Conservation (phyloP, 2,797 vertebrate species). For the Octomys mimax region DNA sequence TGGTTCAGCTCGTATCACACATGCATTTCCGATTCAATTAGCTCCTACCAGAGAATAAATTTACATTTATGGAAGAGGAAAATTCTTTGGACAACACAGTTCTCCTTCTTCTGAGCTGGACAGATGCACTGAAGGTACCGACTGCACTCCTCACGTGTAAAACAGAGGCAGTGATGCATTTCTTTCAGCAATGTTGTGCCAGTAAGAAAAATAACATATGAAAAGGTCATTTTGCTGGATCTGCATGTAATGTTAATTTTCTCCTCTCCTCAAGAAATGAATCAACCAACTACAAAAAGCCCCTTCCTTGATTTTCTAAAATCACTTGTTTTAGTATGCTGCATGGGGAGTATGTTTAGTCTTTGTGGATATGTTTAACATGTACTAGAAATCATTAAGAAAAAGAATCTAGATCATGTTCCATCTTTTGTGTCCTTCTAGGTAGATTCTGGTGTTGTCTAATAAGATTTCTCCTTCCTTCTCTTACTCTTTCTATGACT, state of each 20-base stretch:
- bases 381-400: not conserved
- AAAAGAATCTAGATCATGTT: not conserved
- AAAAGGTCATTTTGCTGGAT: not conserved
- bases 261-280: not conserved
- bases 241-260: not conserved
- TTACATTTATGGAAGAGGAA: not conserved
- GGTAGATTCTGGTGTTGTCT: not conserved
- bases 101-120: not conserved
- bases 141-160: not conserved
- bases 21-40: not conserved
- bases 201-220: not conserved
- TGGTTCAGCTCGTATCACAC: not conserved
- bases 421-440: not conserved
- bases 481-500: not conserved
- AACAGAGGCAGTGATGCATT: not conserved
- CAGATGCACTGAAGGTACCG: fast-evolving
- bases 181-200: not conserved
- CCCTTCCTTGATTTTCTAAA: slow-evolving; percentile 33
- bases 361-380: not conserved
- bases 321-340: not conserved
- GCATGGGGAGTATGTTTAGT: not conserved
- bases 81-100: not conserved
- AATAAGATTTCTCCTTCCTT: not conserved
- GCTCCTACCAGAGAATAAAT: not conserved
- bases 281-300: not conserved